Conservation (phyloP, 2,888 invertebrate species). For the Drosophila recens region DNA sequence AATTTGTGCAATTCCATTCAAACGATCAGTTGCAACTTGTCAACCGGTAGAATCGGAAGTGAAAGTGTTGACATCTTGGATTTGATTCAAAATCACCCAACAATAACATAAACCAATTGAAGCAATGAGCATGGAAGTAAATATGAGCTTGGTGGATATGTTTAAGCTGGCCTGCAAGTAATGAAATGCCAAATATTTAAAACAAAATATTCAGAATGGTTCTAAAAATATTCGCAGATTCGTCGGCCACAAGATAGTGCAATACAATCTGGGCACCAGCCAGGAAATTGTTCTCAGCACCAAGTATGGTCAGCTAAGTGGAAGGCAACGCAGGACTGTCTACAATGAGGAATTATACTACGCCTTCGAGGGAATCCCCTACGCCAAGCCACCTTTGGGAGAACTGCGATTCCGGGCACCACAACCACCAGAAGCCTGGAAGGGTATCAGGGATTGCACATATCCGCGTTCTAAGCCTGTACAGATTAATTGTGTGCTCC, state of each 20-base stretch:
- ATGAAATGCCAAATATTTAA: constrained; percentile 38
- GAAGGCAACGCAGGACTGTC: constrained; percentile 70
- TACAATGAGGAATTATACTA: constrained; percentile 70
- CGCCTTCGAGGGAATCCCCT: constrained; percentile 77
- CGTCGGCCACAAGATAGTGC: constrained; percentile 72
- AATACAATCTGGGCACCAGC: constrained; percentile 72
- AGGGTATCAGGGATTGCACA: constrained; percentile 84
- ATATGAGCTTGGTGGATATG: constrained; percentile 55
- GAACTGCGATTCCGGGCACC: constrained; percentile 83
- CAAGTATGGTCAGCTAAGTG: constrained; percentile 74
- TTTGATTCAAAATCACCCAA: background rate
- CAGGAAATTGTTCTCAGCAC: constrained; percentile 71
- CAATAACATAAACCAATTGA: background rate
- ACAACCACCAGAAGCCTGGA: constrained; percentile 83
- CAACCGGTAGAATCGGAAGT: constrained; percentile 50
- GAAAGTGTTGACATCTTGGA: background rate
- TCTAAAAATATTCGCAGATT: background rate
- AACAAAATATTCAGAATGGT: no score
- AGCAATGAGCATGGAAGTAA: constrained; percentile 53
- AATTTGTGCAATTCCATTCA: constrained; percentile 19
- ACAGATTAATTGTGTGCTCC: constrained; percentile 75
- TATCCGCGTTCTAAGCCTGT: constrained; percentile 74
- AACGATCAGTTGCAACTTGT: constrained; percentile 57
- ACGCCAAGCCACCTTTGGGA: constrained; percentile 85
- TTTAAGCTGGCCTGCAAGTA: constrained; percentile 64